phyloP scores from a whole-genome alignment of 2,888 invertebrate genomes.

The Copidosoma aretas region DNA sequence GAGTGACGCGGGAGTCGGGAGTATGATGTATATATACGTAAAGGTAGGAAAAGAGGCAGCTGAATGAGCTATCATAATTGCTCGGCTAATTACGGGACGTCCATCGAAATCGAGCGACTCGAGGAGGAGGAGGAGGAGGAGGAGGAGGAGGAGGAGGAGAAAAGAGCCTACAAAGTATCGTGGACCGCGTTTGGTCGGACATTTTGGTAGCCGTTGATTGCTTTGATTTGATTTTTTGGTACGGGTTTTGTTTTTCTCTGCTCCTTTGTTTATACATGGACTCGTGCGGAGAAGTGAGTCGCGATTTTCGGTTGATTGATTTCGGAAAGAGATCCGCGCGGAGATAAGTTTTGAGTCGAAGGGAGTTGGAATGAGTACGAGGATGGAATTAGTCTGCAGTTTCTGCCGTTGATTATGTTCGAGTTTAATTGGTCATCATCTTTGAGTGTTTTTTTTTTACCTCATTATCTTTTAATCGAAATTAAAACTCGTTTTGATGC shows the following conservation, averaged over 20 bases:
- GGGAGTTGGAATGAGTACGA: neutral
- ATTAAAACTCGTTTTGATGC: too few relatives aligned
- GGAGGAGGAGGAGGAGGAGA: neutral
- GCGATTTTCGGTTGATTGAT: neutral
- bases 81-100: slow-evolving; percentile 21
- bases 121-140: neutral
- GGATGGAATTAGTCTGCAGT: too few relatives aligned
- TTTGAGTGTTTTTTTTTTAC: too few relatives aligned
- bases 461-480: too few relatives aligned
- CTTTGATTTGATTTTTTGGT: neutral
- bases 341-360: neutral
- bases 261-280: neutral
- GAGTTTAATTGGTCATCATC: too few relatives aligned
- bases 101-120: slow-evolving; percentile 8
- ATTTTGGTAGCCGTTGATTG: neutral
- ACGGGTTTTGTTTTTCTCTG: neutral
- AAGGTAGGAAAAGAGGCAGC: too few relatives aligned
- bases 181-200: too few relatives aligned
- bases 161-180: neutral
- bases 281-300: neutral
- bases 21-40: too few relatives aligned
- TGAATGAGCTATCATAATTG: slow-evolving; percentile 25
- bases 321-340: neutral
- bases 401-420: too few relatives aligned
- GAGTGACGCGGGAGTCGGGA: too few relatives aligned